phyloP scores from a whole-genome alignment of 2,888 invertebrate species.

The Timema podura region DNA sequence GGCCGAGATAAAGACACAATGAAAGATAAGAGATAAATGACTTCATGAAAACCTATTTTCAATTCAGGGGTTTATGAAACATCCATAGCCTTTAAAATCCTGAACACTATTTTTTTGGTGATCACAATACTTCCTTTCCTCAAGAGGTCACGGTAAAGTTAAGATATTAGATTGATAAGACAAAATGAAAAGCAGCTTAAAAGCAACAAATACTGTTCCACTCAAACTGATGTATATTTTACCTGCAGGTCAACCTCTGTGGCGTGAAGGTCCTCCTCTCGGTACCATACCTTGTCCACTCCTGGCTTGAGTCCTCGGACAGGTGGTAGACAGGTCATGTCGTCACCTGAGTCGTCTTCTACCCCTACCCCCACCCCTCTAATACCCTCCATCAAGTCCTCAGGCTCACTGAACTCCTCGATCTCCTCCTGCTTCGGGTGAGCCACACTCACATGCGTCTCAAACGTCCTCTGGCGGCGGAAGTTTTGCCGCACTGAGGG shows the following conservation, averaged over 20 bases:
- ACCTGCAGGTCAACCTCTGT: conserved; percentile 48
- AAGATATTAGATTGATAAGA: too few relatives aligned
- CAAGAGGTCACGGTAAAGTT: too few relatives aligned
- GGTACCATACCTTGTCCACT: conserved; percentile 39
- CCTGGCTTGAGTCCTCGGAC: conserved; percentile 23
- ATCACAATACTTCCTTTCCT: too few relatives aligned
- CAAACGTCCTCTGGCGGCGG: conserved; percentile 59
- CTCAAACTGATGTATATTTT: conserved; percentile 5
- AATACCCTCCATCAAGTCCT: conserved; percentile 82
- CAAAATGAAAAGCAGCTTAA: too few relatives aligned
- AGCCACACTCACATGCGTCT: conserved; percentile 57
- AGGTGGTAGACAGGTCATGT: conserved; percentile 42
- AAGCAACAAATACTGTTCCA: too few relatives aligned
- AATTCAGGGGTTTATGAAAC: too few relatives aligned
- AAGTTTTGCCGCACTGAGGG: conserved; percentile 55
- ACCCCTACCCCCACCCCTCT: conserved; percentile 66
- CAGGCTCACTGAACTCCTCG: conserved; percentile 79
- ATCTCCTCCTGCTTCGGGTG: conserved; percentile 56
- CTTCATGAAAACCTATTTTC: too few relatives aligned
- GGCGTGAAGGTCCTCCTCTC: conserved; percentile 47
- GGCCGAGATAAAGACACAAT: too few relatives aligned
- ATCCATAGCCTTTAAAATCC: too few relatives aligned
- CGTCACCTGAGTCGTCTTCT: conserved; percentile 45
- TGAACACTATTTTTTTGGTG: too few relatives aligned
- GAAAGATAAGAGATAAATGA: too few relatives aligned